Percentiles rank a stretch among this genome's conserved stretches.
Evolutionary conservation across 2,113 vertebrate species (phyloP).

Genomic region (Eupsittula cactorum): DNA sequence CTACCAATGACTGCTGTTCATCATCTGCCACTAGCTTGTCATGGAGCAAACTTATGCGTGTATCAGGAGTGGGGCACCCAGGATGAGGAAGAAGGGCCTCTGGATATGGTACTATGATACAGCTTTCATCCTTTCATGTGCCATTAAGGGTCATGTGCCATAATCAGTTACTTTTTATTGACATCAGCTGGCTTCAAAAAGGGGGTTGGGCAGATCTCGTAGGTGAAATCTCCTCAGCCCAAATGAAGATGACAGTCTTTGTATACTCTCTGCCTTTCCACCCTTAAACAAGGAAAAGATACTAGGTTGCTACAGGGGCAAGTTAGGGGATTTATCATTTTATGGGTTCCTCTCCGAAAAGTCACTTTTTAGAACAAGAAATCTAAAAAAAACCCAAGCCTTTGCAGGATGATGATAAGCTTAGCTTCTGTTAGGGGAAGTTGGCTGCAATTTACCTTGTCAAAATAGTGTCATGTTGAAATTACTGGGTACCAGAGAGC

Average conservation of each 20-base stretch:
- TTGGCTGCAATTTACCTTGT: background rate
- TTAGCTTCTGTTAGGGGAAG: background rate
- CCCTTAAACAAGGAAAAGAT: background rate
- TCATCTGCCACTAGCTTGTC: background rate
- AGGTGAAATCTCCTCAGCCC: background rate
- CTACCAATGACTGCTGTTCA: background rate
- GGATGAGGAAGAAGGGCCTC: background rate
- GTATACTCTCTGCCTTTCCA: background rate
- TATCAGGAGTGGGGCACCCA: background rate
- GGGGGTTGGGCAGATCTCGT: fast-evolving
- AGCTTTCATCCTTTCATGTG: background rate
- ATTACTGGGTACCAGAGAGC: background rate
- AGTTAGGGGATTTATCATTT: background rate
- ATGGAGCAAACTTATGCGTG: fast-evolving
- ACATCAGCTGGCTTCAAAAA: background rate
- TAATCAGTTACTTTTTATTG: background rate
- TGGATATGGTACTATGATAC: background rate
- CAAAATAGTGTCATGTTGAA: background rate
- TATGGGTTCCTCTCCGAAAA: background rate
- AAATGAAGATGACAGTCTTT: background rate
- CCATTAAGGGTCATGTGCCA: background rate
- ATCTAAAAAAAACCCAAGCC: background rate
- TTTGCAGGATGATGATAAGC: background rate
- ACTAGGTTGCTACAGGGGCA: background rate
- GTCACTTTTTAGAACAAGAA: background rate